phyloP scores from a whole-genome alignment of 2,797 vertebrate genomes.

The Lerista edwardsae region DNA sequence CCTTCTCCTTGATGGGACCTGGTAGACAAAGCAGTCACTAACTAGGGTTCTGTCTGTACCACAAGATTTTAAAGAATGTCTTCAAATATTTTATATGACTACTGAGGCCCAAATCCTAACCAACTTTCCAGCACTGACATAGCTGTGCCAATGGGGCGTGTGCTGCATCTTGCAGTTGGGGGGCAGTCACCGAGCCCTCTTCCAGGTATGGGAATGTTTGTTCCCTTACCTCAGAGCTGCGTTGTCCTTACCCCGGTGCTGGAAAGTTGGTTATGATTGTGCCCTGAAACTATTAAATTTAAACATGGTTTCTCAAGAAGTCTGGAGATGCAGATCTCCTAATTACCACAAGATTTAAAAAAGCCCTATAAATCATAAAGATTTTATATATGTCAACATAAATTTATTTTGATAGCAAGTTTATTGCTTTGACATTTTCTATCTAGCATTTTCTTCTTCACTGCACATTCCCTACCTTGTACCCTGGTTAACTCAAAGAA shows the following conservation, averaged over 20 bases:
- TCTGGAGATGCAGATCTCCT: background rate
- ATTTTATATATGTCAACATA: background rate
- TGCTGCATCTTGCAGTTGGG: too few relatives aligned
- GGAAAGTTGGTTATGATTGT: too few relatives aligned
- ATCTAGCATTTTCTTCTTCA: too few relatives aligned
- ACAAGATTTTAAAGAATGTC: background rate
- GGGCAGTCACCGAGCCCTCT: too few relatives aligned
- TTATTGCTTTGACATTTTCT: background rate
- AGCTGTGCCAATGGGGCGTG: too few relatives aligned
- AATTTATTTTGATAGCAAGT: conserved; percentile 2
- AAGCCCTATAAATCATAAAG: background rate
- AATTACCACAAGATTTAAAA: background rate
- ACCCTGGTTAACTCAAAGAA: background rate
- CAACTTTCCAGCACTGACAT: too few relatives aligned
- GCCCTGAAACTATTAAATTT: background rate
- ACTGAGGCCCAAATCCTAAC: too few relatives aligned
- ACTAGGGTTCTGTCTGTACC: background rate
- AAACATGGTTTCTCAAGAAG: background rate
- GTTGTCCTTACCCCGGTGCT: too few relatives aligned
- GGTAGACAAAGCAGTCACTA: background rate
- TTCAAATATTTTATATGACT: conserved; percentile 11
- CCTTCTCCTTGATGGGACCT: background rate
- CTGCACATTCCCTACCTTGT: background rate
- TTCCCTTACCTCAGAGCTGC: too few relatives aligned
- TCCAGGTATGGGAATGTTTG: too few relatives aligned